Evolutionary conservation across 92 coral and sea anemone genomes (phyloP).

Genomic region (Epizoanthus illoricatus): DNA sequence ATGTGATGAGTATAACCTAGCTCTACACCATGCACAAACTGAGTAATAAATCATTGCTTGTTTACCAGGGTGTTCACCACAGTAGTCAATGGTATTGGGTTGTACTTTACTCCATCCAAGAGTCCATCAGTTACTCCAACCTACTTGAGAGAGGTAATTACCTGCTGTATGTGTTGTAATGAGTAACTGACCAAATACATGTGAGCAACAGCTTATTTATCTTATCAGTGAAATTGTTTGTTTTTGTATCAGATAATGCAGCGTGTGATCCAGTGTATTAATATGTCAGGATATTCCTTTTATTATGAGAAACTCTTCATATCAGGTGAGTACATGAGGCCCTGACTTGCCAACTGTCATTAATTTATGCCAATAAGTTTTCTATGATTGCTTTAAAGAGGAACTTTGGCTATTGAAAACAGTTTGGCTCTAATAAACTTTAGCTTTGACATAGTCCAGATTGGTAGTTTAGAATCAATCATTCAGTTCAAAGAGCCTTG

Average conservation of each 20-base stretch:
- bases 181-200: no score
- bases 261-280: constrained; percentile 85
- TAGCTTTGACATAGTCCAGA: no score
- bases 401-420: no score
- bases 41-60: neutral
- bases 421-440: no score
- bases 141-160: constrained; percentile 79
- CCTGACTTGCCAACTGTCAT: neutral
- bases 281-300: constrained; percentile 81
- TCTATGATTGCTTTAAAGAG: no score
- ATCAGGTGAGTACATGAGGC: constrained; percentile 58
- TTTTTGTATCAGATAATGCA: constrained; percentile 70
- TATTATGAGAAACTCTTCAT: constrained; percentile 93
- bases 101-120: constrained; percentile 85
- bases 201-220: neutral
- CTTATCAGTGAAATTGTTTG: neutral
- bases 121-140: constrained; percentile 86
- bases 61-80: constrained; percentile 87
- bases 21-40: no score
- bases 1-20: no score
- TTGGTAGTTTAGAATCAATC: no score
- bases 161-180: neutral
- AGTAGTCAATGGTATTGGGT: constrained; percentile 94
- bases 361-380: no score
- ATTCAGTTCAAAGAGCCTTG: no score